phyloP scores from a whole-genome alignment of 2,797 vertebrate genomes.

The Neosalanx taihuensis region DNA sequence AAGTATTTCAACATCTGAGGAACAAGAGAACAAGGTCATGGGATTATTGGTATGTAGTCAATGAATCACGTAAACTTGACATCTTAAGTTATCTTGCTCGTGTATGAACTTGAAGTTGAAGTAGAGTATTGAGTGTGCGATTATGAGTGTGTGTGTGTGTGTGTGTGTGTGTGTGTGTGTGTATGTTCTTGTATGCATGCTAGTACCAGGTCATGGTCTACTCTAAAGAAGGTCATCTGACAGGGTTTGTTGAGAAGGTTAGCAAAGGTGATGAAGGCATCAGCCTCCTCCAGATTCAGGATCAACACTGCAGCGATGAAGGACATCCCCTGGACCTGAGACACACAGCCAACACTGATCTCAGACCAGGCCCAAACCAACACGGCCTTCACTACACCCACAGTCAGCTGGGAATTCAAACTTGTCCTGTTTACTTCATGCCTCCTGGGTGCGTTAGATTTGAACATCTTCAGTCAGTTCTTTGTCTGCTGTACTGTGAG shows the following conservation, averaged over 20 bases:
- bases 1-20: constrained; percentile 97
- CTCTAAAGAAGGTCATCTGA: constrained; percentile 96
- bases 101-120: background rate
- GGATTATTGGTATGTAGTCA: background rate
- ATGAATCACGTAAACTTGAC: background rate
- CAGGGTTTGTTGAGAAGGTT: constrained; percentile 98
- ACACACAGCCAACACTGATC: constrained; percentile 23
- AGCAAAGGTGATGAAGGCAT: constrained; percentile 97
- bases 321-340: constrained; percentile 96
- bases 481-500: no score
- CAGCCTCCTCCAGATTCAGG: constrained; percentile 94
- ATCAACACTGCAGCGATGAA: constrained; percentile 97
- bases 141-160: no score
- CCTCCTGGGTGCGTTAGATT: background rate
- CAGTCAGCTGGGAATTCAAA: background rate
- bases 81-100: background rate
- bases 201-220: constrained; percentile 93
- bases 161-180: constrained; percentile 12
- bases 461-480: background rate
- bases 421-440: background rate
- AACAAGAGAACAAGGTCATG: background rate
- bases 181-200: background rate
- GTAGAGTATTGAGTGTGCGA: no score
- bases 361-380: background rate
- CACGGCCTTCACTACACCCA: background rate